Conservation (phyloP, 2,113 vertebrate genomes). For the Climacteris rufus region DNA sequence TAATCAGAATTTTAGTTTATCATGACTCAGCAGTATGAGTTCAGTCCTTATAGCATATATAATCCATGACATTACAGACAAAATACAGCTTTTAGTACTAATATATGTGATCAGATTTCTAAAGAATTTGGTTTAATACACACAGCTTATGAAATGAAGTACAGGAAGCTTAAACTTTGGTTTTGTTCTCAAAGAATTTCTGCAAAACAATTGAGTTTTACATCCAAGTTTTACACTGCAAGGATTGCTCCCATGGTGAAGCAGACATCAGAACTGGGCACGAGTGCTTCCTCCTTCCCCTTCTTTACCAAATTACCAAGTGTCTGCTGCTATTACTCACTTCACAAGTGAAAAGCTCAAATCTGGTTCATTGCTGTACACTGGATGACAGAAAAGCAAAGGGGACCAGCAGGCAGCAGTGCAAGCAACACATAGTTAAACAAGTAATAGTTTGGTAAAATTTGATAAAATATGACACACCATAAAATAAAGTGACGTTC, state of each 20-base stretch:
- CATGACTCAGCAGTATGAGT: background rate
- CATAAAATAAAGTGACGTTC: background rate
- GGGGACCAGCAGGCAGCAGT: background rate
- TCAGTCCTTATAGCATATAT: background rate
- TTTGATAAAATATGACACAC: background rate
- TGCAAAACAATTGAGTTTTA: background rate
- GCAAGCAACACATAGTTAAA: background rate
- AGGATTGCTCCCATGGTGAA: background rate
- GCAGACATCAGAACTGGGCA: background rate
- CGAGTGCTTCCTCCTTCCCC: background rate
- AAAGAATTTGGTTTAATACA: background rate
- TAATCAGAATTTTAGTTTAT: background rate
- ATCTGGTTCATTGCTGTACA: background rate
- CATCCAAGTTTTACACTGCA: background rate
- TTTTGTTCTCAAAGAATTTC: background rate
- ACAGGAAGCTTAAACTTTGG: background rate
- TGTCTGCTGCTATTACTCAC: background rate
- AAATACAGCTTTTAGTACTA: background rate
- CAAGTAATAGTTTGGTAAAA: background rate
- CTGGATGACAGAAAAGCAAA: background rate
- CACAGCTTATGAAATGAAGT: background rate
- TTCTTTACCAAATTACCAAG: background rate
- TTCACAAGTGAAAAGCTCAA: background rate
- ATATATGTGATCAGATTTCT: background rate
- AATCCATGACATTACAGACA: background rate